Evolutionary conservation across 2,113 vertebrate genomes (phyloP).

Genomic region (Cariama cristata): DNA sequence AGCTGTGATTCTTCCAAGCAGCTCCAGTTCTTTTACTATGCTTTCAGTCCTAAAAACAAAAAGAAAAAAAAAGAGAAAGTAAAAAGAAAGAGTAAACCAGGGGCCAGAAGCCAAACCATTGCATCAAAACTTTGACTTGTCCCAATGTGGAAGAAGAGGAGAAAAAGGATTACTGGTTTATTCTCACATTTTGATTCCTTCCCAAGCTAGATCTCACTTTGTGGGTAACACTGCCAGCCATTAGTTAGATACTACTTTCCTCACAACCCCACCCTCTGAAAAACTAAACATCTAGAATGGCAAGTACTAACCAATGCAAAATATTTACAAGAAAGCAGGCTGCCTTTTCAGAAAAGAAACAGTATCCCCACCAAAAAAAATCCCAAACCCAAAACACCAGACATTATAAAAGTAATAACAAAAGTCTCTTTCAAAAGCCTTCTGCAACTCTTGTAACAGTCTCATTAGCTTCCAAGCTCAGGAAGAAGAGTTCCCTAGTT

Average conservation of each 20-base stretch:
- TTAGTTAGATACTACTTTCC: background rate
- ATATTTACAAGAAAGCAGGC: background rate
- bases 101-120: background rate
- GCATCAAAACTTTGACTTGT: background rate
- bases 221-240: background rate
- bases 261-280: background rate
- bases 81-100: background rate
- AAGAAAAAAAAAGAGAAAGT: too few species aligned
- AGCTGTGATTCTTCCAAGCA: conserved; percentile 91
- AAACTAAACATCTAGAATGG: background rate
- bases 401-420: background rate
- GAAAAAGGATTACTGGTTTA: background rate
- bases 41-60: conserved; percentile 84
- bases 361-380: fast-evolving
- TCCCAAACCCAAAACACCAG: background rate
- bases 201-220: background rate
- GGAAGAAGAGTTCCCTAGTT: background rate
- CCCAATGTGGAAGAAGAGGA: background rate
- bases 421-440: background rate
- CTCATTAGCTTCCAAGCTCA: background rate
- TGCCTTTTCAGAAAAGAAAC: background rate
- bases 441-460: background rate
- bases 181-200: background rate
- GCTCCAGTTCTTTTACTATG: conserved; percentile 89
- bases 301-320: background rate